Evolutionary conservation across 1,140 invertebrate genomes (phyloP), one percentile per base, ranked within the genome.

Genomic region (Nasonia giraulti): DNA sequence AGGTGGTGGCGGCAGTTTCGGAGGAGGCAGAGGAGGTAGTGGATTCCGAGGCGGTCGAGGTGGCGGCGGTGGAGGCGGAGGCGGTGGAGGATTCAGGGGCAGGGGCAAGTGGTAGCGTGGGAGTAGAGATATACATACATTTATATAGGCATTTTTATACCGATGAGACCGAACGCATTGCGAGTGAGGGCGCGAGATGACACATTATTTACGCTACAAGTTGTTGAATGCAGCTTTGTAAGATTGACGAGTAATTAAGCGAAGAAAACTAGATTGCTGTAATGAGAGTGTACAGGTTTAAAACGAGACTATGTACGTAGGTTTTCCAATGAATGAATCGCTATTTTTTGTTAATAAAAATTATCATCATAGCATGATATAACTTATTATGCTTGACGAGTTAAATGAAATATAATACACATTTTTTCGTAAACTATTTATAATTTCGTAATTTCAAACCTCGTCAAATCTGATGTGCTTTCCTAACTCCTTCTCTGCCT

Each of bases 391-490:
- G 76, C 74, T 79, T 75, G 11, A 82, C 8, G 23, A 47, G 23
- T 37, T 75, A 82, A 83, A 47, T 40, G 11, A 86, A 79, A 80
- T 83, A 82, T 73, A 75, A 82, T 80, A 86, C 23, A 82, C 68
- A 44, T 86, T 86, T 82, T 86, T 85, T 86, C 78, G 71, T 87
- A 85, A 62, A 80, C 3, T 37, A 84, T 74, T 40, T 77, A 17
- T 1, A 50, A 77, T 7, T 82, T 31, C 10, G 0, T 17, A 37
- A 50, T 83, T 86, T 89, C 86, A 91, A 17, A 90, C 91, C 86
- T 95, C 93, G 76, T 95, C 95, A 79, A 95, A 95, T 88, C 93
- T 94, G 17, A 95, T 95, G 87, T 96, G 95, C 88, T 95, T 95
- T 31, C 94, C 94, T 66, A 95, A 87, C 87, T 92, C 91, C 87